A percentile compares a stretch with the other conserved stretches of the same genome.
Conservation (phyloP, 1,140 invertebrate species). For the Nomia melanderi region DNA sequence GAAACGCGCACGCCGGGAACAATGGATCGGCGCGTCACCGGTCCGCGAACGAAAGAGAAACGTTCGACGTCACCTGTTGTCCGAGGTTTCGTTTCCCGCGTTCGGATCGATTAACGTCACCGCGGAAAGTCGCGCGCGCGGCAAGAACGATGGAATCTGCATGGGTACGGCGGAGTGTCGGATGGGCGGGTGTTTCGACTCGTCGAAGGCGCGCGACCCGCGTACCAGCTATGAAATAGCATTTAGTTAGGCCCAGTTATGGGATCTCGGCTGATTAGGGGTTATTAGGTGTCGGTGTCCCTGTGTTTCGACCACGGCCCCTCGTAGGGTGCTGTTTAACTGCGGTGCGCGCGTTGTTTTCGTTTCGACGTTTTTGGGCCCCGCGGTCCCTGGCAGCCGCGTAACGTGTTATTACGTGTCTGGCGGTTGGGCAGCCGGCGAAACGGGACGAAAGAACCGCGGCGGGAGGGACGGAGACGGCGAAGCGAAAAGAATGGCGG, state of each 20-base stretch:
- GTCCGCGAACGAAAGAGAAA: not conserved
- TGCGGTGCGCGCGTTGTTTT: constrained; percentile 52
- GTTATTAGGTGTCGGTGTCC: constrained; percentile 74
- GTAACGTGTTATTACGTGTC: constrained; percentile 74
- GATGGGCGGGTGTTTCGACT: not conserved
- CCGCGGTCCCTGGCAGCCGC: constrained; percentile 54
- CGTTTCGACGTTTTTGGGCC: constrained; percentile 68
- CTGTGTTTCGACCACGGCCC: constrained; percentile 62
- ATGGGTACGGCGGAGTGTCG: not conserved
- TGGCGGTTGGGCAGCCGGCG: constrained; percentile 58
- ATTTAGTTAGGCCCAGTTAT: constrained; percentile 73
- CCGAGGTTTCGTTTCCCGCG: too few relatives aligned
- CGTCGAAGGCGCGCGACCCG: constrained; percentile 15
- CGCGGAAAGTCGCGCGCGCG: not conserved
- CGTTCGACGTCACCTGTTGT: too few relatives aligned
- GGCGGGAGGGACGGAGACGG: constrained; percentile 2
- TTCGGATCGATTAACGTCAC: not conserved
- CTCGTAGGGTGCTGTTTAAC: constrained; percentile 57
- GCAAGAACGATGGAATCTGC: not conserved
- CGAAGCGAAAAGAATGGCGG: constrained; percentile 17
- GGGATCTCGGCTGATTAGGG: constrained; percentile 69
- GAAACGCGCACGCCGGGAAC: constrained; percentile 13
- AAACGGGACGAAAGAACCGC: constrained; percentile 38
- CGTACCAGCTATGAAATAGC: constrained; percentile 62
- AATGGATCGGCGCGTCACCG: not conserved